A percentile compares a stretch with the other conserved stretches of the same genome.
Evolutionary conservation across 1,140 invertebrate species (phyloP).

Genomic region (Akabosia matsudoensis): DNA sequence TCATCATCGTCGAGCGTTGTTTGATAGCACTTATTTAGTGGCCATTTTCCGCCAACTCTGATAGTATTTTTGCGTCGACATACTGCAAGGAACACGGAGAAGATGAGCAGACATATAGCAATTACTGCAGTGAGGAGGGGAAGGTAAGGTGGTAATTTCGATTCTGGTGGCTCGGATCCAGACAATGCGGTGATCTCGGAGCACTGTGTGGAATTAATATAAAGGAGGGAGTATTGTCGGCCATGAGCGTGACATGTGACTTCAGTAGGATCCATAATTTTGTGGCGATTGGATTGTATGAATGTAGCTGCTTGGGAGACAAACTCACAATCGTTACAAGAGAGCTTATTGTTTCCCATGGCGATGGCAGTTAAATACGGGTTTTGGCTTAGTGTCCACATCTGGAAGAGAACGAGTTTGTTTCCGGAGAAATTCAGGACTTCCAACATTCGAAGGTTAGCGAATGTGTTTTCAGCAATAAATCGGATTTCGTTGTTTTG

Average conservation of each 20-base stretch:
- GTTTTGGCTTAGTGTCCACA: constrained; percentile 52
- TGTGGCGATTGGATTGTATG: constrained; percentile 56
- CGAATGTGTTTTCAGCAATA: constrained; percentile 80
- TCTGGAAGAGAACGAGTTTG: constrained; percentile 57
- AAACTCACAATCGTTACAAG: constrained; percentile 55
- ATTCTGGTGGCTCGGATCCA: constrained; percentile 45
- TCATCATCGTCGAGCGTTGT: constrained; percentile 47
- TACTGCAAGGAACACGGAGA: constrained; percentile 46
- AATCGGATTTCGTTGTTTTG: constrained; percentile 80
- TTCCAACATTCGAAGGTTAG: constrained; percentile 72
- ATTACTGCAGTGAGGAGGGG: constrained; percentile 46
- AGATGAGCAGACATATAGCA: constrained; percentile 48
- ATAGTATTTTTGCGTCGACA: constrained; percentile 53
- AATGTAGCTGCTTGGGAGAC: constrained; percentile 50
- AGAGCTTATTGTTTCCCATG: constrained; percentile 7
- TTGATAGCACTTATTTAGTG: constrained; percentile 43
- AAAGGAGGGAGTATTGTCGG: constrained; percentile 43
- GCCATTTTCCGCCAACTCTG: constrained; percentile 50
- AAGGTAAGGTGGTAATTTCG: constrained; percentile 45
- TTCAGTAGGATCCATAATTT: constrained; percentile 62
- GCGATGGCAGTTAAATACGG: constrained; percentile 49
- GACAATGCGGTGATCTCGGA: constrained; percentile 48
- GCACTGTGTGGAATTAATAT: constrained; percentile 49
- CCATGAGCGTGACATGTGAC: constrained; percentile 41
- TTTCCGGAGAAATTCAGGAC: constrained; percentile 56